These are phyloP conservation scores for Petrosia ficiformis DNA, from an alignment of 37 sponge, comb jelly and placozoan species.

Conservation along the genomic window DNA sequence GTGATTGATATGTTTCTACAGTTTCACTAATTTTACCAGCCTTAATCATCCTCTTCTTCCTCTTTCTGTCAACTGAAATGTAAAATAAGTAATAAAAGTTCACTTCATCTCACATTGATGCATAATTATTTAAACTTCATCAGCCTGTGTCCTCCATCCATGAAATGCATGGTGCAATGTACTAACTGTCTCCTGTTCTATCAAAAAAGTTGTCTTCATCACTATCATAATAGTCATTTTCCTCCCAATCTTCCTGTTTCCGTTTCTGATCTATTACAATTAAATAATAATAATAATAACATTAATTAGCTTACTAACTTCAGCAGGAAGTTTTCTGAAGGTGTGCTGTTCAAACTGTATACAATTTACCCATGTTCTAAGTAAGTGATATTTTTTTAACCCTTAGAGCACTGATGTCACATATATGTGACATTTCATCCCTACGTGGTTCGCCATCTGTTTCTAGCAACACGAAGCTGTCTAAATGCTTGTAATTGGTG, in stretches of 20 bases:
- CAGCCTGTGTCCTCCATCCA: not conserved
- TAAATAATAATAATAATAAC: not conserved
- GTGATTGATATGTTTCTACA: conserved; percentile 70
- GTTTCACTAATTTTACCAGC: conserved; percentile 53
- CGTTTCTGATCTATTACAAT: conserved; percentile 43
- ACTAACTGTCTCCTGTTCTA: conserved; percentile 80
- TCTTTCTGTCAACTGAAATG: conserved; percentile 74
- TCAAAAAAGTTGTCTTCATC: conserved; percentile 98
- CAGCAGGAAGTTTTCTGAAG: too few relatives aligned
- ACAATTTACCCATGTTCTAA: too few relatives aligned
- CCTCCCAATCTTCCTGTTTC: conserved; percentile 68
- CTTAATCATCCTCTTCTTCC: conserved; percentile 75
- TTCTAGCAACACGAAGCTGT: too few relatives aligned
- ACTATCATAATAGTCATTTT: conserved; percentile 92
- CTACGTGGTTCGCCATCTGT: too few relatives aligned
- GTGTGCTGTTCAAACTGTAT: too few relatives aligned
- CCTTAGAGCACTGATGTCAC: too few relatives aligned
- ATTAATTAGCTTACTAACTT: not conserved
- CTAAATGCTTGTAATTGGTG: too few relatives aligned
- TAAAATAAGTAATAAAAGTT: not conserved
- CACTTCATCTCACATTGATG: not conserved
- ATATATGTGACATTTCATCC: too few relatives aligned
- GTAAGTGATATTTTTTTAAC: too few relatives aligned
- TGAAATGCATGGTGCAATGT: too few relatives aligned
- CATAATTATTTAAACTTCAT: too few relatives aligned